Percentiles rank a stretch among this genome's conserved stretches.
phyloP scores from a whole-genome alignment of 2,113 vertebrate species.

The Falco punctatus region DNA sequence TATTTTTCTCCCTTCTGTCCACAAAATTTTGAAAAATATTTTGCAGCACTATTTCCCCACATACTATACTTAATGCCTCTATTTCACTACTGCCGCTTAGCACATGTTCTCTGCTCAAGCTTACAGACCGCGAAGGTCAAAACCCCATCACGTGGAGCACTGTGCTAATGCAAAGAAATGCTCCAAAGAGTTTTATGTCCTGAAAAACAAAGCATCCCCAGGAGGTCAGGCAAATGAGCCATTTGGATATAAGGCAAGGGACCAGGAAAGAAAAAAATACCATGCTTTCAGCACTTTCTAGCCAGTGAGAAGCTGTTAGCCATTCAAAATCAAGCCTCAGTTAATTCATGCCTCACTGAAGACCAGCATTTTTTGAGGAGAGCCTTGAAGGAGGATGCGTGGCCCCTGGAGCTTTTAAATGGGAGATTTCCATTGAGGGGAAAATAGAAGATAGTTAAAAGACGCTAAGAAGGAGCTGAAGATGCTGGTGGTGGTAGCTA shows the following conservation, averaged over 20 bases:
- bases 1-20: neutral
- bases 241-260: neutral
- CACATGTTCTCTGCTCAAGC: neutral
- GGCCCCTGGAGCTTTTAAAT: neutral
- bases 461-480: neutral
- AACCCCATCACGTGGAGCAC: neutral
- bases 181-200: constrained; percentile 9
- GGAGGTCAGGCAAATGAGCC: constrained; percentile 10
- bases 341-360: neutral
- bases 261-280: neutral
- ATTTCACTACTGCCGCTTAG: neutral
- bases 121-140: neutral
- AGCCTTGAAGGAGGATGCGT: neutral
- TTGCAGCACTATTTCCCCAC: neutral
- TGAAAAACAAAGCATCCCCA: neutral
- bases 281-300: neutral
- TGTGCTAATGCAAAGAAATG: neutral
- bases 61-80: neutral
- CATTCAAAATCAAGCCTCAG: neutral
- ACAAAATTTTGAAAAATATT: neutral
- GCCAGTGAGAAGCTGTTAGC: neutral
- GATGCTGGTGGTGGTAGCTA: neutral
- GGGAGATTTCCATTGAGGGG: neutral
- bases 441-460: neutral
- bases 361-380: neutral